Evolutionary conservation across 2,888 invertebrate genomes (phyloP).

Genomic region (Pseudococcus longispinus): DNA sequence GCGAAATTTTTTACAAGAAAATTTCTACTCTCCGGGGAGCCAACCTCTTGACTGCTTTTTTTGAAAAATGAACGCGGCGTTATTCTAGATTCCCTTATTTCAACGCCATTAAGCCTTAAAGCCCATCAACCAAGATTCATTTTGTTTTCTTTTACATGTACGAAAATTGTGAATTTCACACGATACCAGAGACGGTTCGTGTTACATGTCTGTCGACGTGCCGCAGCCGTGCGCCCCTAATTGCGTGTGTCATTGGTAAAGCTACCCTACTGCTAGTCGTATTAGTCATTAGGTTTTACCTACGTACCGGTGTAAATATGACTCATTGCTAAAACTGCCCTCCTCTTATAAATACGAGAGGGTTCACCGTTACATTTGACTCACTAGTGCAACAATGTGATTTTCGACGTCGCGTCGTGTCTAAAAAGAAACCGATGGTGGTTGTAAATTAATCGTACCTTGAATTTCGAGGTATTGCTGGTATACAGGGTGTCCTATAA

Average conservation of each 20-base stretch:
- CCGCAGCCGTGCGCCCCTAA: neutral
- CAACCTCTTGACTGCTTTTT: neutral
- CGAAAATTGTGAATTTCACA: conserved; percentile 13
- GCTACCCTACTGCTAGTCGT: neutral
- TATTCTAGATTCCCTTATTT: neutral
- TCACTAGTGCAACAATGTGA: conserved; percentile 34
- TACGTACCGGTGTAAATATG: conserved; percentile 38
- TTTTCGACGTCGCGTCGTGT: neutral
- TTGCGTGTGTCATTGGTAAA: conserved; percentile 28
- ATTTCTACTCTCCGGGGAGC: neutral
- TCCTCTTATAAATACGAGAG: neutral
- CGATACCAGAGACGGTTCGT: neutral
- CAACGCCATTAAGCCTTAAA: neutral
- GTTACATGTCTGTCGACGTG: conserved; percentile 4
- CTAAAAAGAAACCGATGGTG: neutral
- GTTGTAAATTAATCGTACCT: conserved; percentile 3
- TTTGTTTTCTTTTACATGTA: neutral
- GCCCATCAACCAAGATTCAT: conserved; percentile 1
- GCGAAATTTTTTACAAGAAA: neutral
- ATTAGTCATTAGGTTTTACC: conserved; percentile 38
- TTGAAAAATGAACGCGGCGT: neutral
- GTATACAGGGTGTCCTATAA: conserved; percentile 15
- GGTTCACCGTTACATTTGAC: conserved; percentile 6
- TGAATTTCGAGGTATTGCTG: neutral
- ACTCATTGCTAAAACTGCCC: conserved; percentile 23